phyloP scores from a whole-genome alignment of 2,797 vertebrate species.

The Triplophysa bombifrons region DNA sequence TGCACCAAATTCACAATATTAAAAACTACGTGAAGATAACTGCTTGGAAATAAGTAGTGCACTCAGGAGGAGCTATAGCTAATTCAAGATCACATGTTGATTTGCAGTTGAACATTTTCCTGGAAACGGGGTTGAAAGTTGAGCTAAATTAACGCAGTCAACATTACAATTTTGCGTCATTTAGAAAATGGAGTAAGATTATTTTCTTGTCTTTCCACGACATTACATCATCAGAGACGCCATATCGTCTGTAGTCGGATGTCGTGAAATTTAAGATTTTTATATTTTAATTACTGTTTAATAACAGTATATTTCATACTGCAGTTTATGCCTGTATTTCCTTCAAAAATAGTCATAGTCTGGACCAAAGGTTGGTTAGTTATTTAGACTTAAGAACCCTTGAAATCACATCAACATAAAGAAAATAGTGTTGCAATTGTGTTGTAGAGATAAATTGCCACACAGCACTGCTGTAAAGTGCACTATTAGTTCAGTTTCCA shows the following conservation, averaged over 20 bases:
- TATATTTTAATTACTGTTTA: too few relatives aligned
- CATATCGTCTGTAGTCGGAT: background rate
- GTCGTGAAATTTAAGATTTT: background rate
- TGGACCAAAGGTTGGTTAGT: background rate
- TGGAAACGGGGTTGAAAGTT: background rate
- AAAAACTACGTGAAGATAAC: background rate
- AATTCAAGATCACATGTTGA: background rate
- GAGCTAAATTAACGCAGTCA: background rate
- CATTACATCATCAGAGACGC: background rate
- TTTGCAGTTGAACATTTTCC: background rate
- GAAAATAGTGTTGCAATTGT: background rate
- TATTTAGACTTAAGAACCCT: too few relatives aligned
- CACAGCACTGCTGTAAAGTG: background rate
- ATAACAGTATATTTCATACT: too few relatives aligned
- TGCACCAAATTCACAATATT: background rate
- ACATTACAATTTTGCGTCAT: background rate
- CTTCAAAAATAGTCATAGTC: background rate
- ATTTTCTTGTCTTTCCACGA: background rate
- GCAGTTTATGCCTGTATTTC: too few relatives aligned
- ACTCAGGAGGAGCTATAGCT: too few relatives aligned
- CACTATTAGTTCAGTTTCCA: slow-evolving; percentile 1
- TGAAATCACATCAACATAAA: background rate
- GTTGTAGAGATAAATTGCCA: background rate
- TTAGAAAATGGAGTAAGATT: background rate
- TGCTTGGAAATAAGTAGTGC: background rate